Percentiles rank a stretch among this genome's conserved stretches.
Evolutionary conservation across 2,797 vertebrate species (phyloP).

Genomic region (Lerista edwardsae): DNA sequence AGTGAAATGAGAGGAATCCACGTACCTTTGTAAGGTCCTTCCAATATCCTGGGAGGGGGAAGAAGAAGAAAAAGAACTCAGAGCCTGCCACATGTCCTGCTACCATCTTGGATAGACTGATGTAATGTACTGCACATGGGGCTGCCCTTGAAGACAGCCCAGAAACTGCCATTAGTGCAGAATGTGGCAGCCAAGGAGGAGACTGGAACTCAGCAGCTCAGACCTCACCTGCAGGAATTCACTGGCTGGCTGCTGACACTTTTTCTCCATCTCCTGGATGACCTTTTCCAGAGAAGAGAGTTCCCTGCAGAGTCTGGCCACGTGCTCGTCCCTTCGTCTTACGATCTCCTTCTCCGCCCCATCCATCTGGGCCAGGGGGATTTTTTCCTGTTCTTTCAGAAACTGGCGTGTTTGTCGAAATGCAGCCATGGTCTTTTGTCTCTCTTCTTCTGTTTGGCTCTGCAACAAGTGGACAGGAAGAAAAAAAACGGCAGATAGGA

Average conservation of each 20-base stretch:
- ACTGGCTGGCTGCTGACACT: neutral
- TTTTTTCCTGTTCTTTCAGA: constrained; percentile 84
- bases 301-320: constrained; percentile 82
- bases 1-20: too few relatives aligned
- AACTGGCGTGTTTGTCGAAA: constrained; percentile 85
- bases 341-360: constrained; percentile 80
- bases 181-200: too few relatives aligned
- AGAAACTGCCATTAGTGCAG: too few relatives aligned
- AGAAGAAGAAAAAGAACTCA: too few relatives aligned
- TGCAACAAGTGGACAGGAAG: constrained; percentile 30
- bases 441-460: constrained; percentile 83
- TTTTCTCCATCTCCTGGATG: neutral
- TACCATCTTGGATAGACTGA: too few relatives aligned
- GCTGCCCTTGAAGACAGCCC: too few relatives aligned
- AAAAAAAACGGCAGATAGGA: neutral
- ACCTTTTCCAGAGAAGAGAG: neutral
- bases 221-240: neutral
- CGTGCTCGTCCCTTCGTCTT: constrained; percentile 83
- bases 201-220: too few relatives aligned
- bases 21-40: too few relatives aligned
- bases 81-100: too few relatives aligned
- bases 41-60: too few relatives aligned
- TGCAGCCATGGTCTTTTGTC: constrained; percentile 83
- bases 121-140: too few relatives aligned
- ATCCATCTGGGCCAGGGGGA: constrained; percentile 84